Evolutionary conservation across 30 jellyfish, hydroid and myxozoan genomes (phyloP).

Genomic region (Aurelia sp.): DNA sequence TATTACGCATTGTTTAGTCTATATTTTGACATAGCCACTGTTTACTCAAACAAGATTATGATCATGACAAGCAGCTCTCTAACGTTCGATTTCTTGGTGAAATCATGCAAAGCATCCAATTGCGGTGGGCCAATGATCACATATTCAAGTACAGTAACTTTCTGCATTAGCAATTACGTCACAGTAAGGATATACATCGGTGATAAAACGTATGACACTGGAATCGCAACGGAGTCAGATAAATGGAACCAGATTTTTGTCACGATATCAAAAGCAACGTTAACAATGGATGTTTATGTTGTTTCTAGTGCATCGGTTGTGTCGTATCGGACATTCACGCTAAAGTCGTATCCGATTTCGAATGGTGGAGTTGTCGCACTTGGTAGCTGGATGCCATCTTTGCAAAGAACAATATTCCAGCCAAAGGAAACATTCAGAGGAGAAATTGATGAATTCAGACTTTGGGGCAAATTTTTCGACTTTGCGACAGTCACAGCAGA

Average conservation of each 20-base stretch:
- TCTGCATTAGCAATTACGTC: conserved; percentile 51
- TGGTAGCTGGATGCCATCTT: conserved; percentile 70
- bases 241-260: conserved; percentile 61
- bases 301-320: conserved; percentile 24
- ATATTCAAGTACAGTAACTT: conserved; percentile 31
- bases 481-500: conserved; percentile 27
- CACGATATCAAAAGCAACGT: conserved; percentile 22
- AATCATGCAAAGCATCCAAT: conserved; percentile 28
- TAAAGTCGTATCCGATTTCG: conserved; percentile 31
- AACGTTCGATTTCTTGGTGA: conserved; percentile 54
- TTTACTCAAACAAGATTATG: conserved; percentile 8
- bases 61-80: conserved; percentile 31
- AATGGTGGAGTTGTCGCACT: conserved; percentile 55
- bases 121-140: conserved; percentile 70
- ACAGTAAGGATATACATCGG: conserved; percentile 34
- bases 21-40: conserved; percentile 38
- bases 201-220: conserved; percentile 43
- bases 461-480: conserved; percentile 48
- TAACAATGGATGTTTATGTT: conserved; percentile 51
- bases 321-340: conserved; percentile 31
- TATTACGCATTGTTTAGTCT: conserved; percentile 44
- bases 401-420: conserved; percentile 17
- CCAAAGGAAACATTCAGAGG: conserved; percentile 58
- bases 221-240: conserved; percentile 31
- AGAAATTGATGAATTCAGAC: conserved; percentile 58